These are phyloP conservation scores for Selenia dentaria DNA, from an alignment of 2,888 invertebrate genomes.

Conservation along the genomic window DNA sequence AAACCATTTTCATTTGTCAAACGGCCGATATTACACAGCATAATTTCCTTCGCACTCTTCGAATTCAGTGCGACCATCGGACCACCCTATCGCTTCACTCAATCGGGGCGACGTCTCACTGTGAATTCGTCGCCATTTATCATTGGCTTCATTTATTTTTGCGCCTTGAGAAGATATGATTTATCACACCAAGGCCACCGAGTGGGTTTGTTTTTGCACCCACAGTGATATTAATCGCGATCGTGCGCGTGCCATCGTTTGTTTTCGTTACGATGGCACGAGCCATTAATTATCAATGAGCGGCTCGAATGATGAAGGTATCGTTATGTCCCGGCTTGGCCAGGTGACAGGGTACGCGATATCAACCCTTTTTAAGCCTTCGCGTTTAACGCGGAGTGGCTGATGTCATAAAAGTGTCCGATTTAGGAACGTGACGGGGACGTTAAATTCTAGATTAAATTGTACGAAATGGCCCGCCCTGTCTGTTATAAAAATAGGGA, in stretches of 20 bases:
- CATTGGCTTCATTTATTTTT: slow-evolving; percentile 84
- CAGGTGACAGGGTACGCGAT: slow-evolving; percentile 79
- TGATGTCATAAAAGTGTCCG: slow-evolving; percentile 83
- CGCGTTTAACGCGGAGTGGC: slow-evolving; percentile 79
- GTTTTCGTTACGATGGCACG: slow-evolving; percentile 81
- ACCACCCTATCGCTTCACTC: slow-evolving; percentile 62
- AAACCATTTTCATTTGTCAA: slow-evolving; percentile 23
- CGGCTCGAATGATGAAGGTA: slow-evolving; percentile 82
- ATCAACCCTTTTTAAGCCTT: slow-evolving; percentile 84
- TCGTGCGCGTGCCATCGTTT: slow-evolving; percentile 81
- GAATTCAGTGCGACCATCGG: slow-evolving; percentile 43
- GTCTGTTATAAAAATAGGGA: slow-evolving; percentile 54
- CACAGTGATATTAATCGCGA: slow-evolving; percentile 83
- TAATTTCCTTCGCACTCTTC: slow-evolving; percentile 44
- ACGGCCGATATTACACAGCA: slow-evolving; percentile 12
- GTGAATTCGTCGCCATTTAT: slow-evolving; percentile 77
- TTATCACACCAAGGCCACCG: slow-evolving; percentile 75
- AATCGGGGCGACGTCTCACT: slow-evolving; percentile 61
- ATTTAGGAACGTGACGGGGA: slow-evolving; percentile 75
- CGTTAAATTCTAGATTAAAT: slow-evolving; percentile 75
- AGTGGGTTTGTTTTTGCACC: slow-evolving; percentile 81
- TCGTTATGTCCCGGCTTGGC: slow-evolving; percentile 70
- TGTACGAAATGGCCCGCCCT: slow-evolving; percentile 63
- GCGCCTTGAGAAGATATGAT: slow-evolving; percentile 81
- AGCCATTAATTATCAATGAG: slow-evolving; percentile 84